Conservation (phyloP, 2,113 vertebrate species). For the Myotis brandtii region DNA sequence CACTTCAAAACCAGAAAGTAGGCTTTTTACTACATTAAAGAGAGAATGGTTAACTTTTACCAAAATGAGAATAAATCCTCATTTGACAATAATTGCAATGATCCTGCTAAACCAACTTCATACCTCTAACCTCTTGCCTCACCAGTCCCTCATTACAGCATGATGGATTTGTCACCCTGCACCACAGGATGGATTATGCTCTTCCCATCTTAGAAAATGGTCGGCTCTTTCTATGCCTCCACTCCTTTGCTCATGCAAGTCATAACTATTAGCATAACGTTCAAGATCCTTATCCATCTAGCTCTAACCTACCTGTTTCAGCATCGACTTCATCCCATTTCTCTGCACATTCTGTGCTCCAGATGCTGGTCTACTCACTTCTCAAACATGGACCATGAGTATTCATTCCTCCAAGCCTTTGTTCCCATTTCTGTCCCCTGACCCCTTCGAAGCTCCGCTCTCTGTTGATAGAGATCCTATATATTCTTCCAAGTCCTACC, state of each 20-base stretch:
- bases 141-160: not conserved
- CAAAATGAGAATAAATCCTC: not conserved
- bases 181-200: not conserved
- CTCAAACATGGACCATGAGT: not conserved
- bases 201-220: not conserved
- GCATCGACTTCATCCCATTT: not conserved
- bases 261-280: not conserved
- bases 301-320: not conserved
- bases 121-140: not conserved
- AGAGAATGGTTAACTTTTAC: not conserved
- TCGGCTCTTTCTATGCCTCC: not conserved
- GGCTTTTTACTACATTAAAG: not conserved
- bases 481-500: not conserved
- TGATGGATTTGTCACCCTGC: not conserved
- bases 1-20: conserved; percentile 2
- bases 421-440: not conserved
- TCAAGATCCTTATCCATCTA: not conserved
- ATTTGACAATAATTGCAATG: not conserved
- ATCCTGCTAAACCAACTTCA: not conserved
- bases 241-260: not conserved
- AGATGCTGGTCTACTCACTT: not conserved
- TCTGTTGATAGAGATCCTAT: not conserved
- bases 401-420: not conserved
- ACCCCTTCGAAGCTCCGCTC: not conserved
- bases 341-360: not conserved